Conservation (phyloP, 2,113 vertebrate species). For the Caranx ignobilis region DNA sequence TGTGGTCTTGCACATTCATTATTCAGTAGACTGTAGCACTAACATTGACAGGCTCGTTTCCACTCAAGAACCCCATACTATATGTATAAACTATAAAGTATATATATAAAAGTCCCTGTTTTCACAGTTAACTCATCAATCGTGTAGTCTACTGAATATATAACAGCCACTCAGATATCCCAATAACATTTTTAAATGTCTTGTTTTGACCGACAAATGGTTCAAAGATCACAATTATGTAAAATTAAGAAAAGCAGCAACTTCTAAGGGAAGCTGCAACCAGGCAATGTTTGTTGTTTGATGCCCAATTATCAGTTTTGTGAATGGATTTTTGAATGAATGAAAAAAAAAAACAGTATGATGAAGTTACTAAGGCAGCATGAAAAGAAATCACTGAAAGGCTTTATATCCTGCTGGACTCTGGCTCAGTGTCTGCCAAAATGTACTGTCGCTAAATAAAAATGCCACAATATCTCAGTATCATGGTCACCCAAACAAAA, state of each 20-base stretch:
- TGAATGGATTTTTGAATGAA: too few relatives aligned
- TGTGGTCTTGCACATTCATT: background rate
- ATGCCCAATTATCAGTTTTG: too few relatives aligned
- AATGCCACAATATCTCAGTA: background rate
- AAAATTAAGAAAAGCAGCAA: background rate
- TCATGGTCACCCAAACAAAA: background rate
- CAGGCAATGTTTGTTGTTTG: too few relatives aligned
- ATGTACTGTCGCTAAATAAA: background rate
- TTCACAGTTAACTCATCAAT: background rate
- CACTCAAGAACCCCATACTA: background rate
- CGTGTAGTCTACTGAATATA: background rate
- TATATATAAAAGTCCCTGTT: too few relatives aligned
- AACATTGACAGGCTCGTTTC: background rate
- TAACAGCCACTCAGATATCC: background rate
- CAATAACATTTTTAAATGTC: background rate
- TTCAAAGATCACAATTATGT: background rate
- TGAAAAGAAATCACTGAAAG: background rate
- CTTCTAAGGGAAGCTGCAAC: background rate
- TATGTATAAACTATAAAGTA: too few relatives aligned
- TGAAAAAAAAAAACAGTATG: too few relatives aligned
- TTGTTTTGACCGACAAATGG: background rate
- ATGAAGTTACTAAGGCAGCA: background rate
- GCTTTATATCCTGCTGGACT: conserved; percentile 1
- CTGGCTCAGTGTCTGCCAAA: background rate
- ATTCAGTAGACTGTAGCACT: background rate